Conservation (phyloP, 1,140 invertebrate genomes). For the Drosophila varians region DNA sequence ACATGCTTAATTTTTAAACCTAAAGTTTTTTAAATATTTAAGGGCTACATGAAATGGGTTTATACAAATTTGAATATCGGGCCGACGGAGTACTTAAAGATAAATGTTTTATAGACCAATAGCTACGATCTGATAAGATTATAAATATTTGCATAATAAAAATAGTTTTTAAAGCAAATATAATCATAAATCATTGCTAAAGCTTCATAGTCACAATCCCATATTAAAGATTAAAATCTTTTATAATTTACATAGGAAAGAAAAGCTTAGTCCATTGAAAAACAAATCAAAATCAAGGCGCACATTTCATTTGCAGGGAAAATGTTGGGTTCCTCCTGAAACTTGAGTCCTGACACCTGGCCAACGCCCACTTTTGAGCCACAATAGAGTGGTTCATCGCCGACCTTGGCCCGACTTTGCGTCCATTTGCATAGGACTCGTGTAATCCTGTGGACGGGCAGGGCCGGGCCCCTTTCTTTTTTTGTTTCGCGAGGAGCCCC, state of each 20-base stretch:
- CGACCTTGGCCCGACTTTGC: constrained; percentile 57
- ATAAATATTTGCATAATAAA: neutral
- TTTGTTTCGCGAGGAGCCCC: neutral
- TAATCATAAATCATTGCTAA: constrained; percentile 2
- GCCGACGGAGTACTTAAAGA: neutral
- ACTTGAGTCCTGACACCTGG: constrained; percentile 37
- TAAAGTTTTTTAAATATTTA: neutral
- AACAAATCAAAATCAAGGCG: constrained; percentile 17
- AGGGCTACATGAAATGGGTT: neutral
- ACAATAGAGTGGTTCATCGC: constrained; percentile 32
- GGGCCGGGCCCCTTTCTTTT: constrained; percentile 6
- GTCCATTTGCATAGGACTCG: constrained; percentile 24
- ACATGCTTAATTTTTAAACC: neutral
- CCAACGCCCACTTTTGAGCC: constrained; percentile 51
- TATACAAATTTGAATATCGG: neutral
- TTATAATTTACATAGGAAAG: constrained; percentile 20
- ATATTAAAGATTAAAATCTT: constrained; percentile 10
- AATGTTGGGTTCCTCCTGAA: constrained; percentile 40
- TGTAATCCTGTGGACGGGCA: constrained; percentile 5
- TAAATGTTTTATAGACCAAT: neutral
- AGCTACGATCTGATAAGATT: neutral
- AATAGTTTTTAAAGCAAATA: neutral
- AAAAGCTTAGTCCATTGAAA: neutral
- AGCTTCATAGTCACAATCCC: neutral
- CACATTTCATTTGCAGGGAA: constrained; percentile 41